Evolutionary conservation across 1,140 invertebrate species (phyloP).

Genomic region (Conus ventricosus): DNA sequence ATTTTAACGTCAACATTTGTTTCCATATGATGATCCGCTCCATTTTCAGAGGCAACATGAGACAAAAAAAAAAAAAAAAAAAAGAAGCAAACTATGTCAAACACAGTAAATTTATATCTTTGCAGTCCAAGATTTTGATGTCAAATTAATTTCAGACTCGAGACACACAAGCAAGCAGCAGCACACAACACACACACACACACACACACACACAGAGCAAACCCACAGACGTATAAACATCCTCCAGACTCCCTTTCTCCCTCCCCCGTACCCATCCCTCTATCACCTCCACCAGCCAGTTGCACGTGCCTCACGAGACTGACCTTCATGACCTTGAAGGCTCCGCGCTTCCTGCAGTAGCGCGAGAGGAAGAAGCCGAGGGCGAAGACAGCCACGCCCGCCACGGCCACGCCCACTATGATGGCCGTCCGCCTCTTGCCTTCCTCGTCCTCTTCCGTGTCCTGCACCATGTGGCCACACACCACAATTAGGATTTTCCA

Average conservation of each 20-base stretch:
- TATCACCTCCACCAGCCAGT: background rate
- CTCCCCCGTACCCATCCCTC: background rate
- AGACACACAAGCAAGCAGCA: background rate
- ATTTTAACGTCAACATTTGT: too few relatives aligned
- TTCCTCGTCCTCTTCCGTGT: conserved; percentile 14
- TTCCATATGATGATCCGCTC: too few relatives aligned
- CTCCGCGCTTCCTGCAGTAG: conserved; percentile 35
- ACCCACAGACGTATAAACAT: background rate
- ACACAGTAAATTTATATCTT: too few relatives aligned
- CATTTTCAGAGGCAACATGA: too few relatives aligned
- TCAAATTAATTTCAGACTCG: too few relatives aligned
- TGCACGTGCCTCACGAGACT: background rate
- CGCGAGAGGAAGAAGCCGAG: conserved; percentile 38
- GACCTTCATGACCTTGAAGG: conserved; percentile 40
- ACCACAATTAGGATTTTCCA: too few relatives aligned
- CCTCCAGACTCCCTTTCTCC: background rate
- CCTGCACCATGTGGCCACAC: background rate
- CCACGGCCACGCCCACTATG: conserved; percentile 46
- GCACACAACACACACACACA: background rate
- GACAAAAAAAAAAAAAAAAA: too few relatives aligned
- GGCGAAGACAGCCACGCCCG: conserved; percentile 41
- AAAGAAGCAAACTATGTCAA: too few relatives aligned
- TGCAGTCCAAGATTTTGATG: too few relatives aligned
- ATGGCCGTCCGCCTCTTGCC: conserved; percentile 38
- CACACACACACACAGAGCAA: background rate